Evolutionary conservation across 2,888 invertebrate genomes (phyloP), one percentile per base, ranked within the genome.

Genomic region (Rhamnusium bicolor): DNA sequence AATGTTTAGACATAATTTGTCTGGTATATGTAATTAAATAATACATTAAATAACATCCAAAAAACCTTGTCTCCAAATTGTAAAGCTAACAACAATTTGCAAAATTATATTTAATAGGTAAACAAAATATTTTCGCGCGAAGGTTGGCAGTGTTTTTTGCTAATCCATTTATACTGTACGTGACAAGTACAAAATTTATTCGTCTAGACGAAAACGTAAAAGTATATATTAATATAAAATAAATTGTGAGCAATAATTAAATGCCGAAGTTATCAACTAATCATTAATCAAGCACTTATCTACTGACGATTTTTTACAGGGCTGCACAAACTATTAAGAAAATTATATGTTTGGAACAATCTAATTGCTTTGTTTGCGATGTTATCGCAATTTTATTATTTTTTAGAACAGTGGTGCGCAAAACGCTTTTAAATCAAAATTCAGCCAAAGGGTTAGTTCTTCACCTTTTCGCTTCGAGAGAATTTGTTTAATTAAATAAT

Each of bases 131-230:
- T 65, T 65, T n/a, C n/a, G 16, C 53, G 14, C 7, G 51, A 65
- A 53, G 53, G 53, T 29, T 40, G 51, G 19, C 53, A 32, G 16
- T 53, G 29, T 29, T 65, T 53, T 65, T 40, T 65, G 53, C 51
- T 65, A 65, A 65, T 65, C 65, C 18, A 29, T 53, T 53, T 40
- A 40, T 19, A 65, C 21, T 53, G 53, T 24, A 47, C 56, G 19
- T 32, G 54, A 66, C 66, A 66, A n/a, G 24, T 49, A 27, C 65
- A 14, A 54, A 73, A 73, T 70, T 49, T 67, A 73, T 73, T 70
- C 49, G 73, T 71, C 73, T 73, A 73, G 73, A 73, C 73, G 61
- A 21, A 62, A 63, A 68, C 68, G 65, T 53, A 65, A 53, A 14
- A 18, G 53, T 53, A 16, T 53, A 65, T 53, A 21, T 46, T 58